Conservation (phyloP, 1,140 invertebrate species). For the Leptinotarsa undecemlineata region DNA sequence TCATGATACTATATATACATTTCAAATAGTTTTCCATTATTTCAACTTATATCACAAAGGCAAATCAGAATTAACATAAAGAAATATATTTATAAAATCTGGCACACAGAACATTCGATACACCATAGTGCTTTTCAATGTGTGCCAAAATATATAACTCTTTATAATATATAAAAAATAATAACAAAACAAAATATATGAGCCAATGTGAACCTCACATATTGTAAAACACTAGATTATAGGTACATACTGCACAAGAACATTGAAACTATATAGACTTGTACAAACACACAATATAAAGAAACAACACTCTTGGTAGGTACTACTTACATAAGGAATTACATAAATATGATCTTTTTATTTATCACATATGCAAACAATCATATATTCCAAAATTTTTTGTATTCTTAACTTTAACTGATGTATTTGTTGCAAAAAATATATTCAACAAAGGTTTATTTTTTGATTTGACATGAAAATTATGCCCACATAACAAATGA, state of each 20-base stretch:
- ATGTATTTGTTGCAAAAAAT: background rate
- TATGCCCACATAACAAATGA: slow-evolving; percentile 18
- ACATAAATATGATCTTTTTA: slow-evolving; percentile 36
- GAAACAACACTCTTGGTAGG: slow-evolving; percentile 36
- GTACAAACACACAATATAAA: slow-evolving; percentile 42
- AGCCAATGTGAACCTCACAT: slow-evolving; percentile 28
- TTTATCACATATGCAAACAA: slow-evolving; percentile 33
- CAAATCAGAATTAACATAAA: slow-evolving; percentile 26
- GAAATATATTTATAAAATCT: slow-evolving; percentile 17
- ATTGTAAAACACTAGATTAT: slow-evolving; percentile 32
- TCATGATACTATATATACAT: slow-evolving; percentile 40
- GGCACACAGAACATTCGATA: slow-evolving; percentile 22
- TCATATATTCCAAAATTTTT: slow-evolving; percentile 11
- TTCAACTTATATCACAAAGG: slow-evolving; percentile 36
- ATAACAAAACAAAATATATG: slow-evolving; percentile 24
- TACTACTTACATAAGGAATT: slow-evolving; percentile 38
- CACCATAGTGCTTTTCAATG: slow-evolving; percentile 16
- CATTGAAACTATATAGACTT: slow-evolving; percentile 37
- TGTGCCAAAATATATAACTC: slow-evolving; percentile 24
- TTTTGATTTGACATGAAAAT: slow-evolving; percentile 9
- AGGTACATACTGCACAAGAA: slow-evolving; percentile 45
- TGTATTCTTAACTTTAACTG: background rate
- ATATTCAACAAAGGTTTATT: slow-evolving; percentile 9
- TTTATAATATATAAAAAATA: slow-evolving; percentile 31
- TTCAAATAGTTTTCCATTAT: slow-evolving; percentile 40